Evolutionary conservation across 2,888 invertebrate genomes (phyloP).

Genomic region (Oconnorella tubifera): DNA sequence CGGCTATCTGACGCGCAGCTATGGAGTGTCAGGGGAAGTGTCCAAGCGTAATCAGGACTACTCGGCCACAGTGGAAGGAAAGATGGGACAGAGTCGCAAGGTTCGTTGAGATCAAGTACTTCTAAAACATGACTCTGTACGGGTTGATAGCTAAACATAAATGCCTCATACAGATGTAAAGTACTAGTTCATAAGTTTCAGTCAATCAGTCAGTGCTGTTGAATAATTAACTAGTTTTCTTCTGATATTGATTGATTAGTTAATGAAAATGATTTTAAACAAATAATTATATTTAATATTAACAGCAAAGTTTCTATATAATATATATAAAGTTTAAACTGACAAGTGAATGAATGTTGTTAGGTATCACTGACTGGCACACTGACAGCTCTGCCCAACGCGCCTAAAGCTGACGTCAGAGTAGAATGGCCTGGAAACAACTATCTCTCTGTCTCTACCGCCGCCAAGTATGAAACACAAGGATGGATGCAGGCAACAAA

Average conservation of each 20-base stretch:
- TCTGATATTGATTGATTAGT: no score
- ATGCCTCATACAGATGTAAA: no score
- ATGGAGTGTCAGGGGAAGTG: slow-evolving; percentile 6
- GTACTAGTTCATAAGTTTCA: no score
- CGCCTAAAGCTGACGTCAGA: slow-evolving; percentile 23
- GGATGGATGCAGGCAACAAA: slow-evolving; percentile 17
- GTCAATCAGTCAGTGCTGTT: no score
- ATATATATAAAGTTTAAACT: no score
- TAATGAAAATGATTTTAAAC: no score
- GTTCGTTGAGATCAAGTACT: background rate
- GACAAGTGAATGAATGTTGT: no score
- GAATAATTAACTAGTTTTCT: no score
- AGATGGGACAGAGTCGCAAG: slow-evolving; percentile 24
- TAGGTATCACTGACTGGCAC: slow-evolving; percentile 16
- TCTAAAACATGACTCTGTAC: no score
- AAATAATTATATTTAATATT: no score
- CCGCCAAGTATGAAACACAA: slow-evolving; percentile 21
- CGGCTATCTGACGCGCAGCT: slow-evolving; percentile 8
- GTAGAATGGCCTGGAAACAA: slow-evolving; percentile 16
- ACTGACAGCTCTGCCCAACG: slow-evolving; percentile 16
- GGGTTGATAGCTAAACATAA: no score
- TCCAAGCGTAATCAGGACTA: background rate
- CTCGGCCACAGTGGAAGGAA: slow-evolving; percentile 16
- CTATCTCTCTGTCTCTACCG: slow-evolving; percentile 21
- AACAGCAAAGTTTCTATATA: no score